phyloP scores from a whole-genome alignment of 2,888 invertebrate species.

The Chrysopilus asiliformis region DNA sequence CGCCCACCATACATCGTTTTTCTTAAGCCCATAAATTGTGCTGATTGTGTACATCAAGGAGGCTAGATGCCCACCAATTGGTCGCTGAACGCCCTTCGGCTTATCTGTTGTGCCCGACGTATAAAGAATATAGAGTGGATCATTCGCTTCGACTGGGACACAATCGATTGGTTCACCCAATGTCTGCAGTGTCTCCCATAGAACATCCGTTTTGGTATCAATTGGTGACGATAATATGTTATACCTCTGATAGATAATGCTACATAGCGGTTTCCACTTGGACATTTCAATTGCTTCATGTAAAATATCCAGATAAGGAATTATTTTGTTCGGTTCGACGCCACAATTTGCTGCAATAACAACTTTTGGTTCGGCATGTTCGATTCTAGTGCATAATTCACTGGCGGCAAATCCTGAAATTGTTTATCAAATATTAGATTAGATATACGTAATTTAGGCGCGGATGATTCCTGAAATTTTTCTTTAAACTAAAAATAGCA shows the following conservation, averaged over 20 bases:
- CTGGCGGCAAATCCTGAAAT: slow-evolving; percentile 73
- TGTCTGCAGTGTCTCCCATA: slow-evolving; percentile 62
- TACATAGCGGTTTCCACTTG: slow-evolving; percentile 57
- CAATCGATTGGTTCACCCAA: slow-evolving; percentile 58
- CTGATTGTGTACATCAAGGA: slow-evolving; percentile 75
- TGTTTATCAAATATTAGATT: too few relatives aligned
- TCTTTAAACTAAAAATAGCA: too few relatives aligned
- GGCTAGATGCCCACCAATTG: slow-evolving; percentile 79
- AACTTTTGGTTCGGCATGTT: slow-evolving; percentile 78
- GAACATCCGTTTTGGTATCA: slow-evolving; percentile 51
- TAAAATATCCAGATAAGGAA: slow-evolving; percentile 38
- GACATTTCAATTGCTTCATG: slow-evolving; percentile 55
- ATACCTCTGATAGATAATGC: slow-evolving; percentile 70
- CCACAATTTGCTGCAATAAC: slow-evolving; percentile 86
- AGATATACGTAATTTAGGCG: too few relatives aligned
- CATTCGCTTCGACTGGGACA: slow-evolving; percentile 75
- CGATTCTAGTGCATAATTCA: slow-evolving; percentile 72
- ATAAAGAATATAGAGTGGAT: slow-evolving; percentile 82
- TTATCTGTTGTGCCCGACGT: slow-evolving; percentile 78
- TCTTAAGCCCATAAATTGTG: slow-evolving; percentile 62
- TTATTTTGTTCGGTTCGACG: slow-evolving; percentile 72
- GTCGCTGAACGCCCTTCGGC: slow-evolving; percentile 69
- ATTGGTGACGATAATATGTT: slow-evolving; percentile 51
- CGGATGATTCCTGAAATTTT: too few relatives aligned
- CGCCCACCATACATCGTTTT: slow-evolving; percentile 83